A percentile compares a stretch with the other conserved stretches of the same genome.
These are phyloP conservation scores for Limenitis camilla DNA, from an alignment of 2,888 invertebrate species.

Conservation along the genomic window DNA sequence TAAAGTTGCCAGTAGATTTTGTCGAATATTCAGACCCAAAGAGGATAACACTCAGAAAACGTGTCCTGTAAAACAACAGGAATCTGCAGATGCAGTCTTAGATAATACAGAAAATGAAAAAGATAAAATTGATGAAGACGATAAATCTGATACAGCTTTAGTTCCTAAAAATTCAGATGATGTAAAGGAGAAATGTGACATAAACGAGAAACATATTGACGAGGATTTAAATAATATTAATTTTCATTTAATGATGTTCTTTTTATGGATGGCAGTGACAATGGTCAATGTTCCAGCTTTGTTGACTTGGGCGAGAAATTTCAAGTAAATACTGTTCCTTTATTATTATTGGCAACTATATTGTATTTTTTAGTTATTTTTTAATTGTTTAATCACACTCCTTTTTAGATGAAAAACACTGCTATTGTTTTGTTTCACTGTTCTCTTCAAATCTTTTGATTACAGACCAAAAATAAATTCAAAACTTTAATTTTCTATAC, in stretches of 20 bases:
- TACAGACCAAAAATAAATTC: too few species aligned
- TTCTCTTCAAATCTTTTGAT: too few species aligned
- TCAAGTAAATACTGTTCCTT: slow-evolving; percentile 72
- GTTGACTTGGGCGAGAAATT: slow-evolving; percentile 87
- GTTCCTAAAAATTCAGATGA: slow-evolving; percentile 8
- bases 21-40: slow-evolving; percentile 39
- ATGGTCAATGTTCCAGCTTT: slow-evolving; percentile 82
- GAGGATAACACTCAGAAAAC: slow-evolving; percentile 20
- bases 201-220: slow-evolving; percentile 28
- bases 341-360: neutral
- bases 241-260: slow-evolving; percentile 83
- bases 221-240: slow-evolving; percentile 72
- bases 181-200: slow-evolving; percentile 19
- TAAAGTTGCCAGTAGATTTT: slow-evolving; percentile 49
- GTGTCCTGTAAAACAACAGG: slow-evolving; percentile 1
- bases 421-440: too few species aligned
- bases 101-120: slow-evolving; percentile 12
- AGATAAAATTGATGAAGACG: neutral
- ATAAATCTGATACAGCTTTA: slow-evolving; percentile 4
- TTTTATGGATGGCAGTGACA: slow-evolving; percentile 78
- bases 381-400: too few species aligned
- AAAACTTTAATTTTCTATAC: too few species aligned
- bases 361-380: too few species aligned
- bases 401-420: too few species aligned
- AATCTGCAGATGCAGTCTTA: neutral